phyloP scores from a whole-genome alignment of 1,140 invertebrate genomes.

The Aradophagus sp. region DNA sequence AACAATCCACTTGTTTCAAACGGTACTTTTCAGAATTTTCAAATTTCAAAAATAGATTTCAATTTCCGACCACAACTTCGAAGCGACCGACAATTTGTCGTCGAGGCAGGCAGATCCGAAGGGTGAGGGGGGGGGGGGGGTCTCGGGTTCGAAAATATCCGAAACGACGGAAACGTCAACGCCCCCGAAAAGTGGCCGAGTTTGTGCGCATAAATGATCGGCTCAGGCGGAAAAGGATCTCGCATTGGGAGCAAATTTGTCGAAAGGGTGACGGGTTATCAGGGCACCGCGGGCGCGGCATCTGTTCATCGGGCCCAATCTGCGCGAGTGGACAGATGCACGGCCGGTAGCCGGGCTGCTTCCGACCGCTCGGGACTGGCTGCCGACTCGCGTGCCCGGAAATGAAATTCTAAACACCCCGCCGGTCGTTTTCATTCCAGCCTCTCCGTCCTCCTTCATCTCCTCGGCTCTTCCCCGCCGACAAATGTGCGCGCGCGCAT shows the following conservation, averaged over 20 bases:
- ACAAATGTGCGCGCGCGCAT: slow-evolving; percentile 37
- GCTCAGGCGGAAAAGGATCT: too few species aligned
- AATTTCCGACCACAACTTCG: too few species aligned
- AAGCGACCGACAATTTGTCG: too few species aligned
- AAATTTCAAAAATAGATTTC: too few species aligned
- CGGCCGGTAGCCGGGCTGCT: slow-evolving; percentile 31
- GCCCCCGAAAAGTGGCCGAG: too few species aligned
- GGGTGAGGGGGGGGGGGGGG: too few species aligned
- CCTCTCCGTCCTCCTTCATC: slow-evolving; percentile 6
- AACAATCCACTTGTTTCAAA: too few species aligned
- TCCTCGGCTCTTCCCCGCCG: slow-evolving; percentile 15
- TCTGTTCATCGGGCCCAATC: slow-evolving; percentile 41
- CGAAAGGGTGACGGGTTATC: slow-evolving; percentile 37
- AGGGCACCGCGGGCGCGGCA: slow-evolving; percentile 18
- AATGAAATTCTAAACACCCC: slow-evolving; percentile 57
- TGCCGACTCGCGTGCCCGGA: slow-evolving; percentile 52
- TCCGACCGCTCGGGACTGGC: slow-evolving; percentile 32
- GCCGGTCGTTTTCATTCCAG: slow-evolving; percentile 3
- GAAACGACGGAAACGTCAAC: too few species aligned
- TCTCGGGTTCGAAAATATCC: too few species aligned
- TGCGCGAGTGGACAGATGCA: slow-evolving; percentile 50
- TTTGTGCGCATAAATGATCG: too few species aligned
- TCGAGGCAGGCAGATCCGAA: too few species aligned
- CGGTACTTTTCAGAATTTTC: too few species aligned
- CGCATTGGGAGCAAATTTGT: slow-evolving; percentile 12